Evolutionary conservation across 1,140 invertebrate species (phyloP).

Genomic region (Chlorops oryzae): DNA sequence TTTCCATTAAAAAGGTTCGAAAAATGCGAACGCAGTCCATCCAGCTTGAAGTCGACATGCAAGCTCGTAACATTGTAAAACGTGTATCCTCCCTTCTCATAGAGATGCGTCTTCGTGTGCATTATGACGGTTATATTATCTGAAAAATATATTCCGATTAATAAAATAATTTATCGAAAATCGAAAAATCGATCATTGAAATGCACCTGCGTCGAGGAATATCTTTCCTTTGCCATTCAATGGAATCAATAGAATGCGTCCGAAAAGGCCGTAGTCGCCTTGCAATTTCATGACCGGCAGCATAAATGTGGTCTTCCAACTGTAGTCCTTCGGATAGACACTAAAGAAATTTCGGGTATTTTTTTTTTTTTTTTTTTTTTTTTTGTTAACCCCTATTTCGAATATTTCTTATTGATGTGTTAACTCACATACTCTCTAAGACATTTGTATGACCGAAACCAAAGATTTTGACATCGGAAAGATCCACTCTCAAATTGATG

Average conservation of each 20-base stretch:
- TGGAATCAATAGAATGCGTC: slow-evolving; percentile 64
- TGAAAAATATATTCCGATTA: slow-evolving; percentile 13
- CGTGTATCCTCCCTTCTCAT: slow-evolving; percentile 54
- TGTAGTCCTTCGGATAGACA: slow-evolving; percentile 58
- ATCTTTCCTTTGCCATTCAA: slow-evolving; percentile 61
- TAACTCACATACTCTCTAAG: slow-evolving; percentile 54
- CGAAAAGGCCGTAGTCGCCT: slow-evolving; percentile 62
- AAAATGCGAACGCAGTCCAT: slow-evolving; percentile 39
- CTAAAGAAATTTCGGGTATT: slow-evolving; percentile 29
- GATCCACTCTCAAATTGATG: slow-evolving; percentile 61
- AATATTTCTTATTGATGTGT: background rate
- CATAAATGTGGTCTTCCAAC: slow-evolving; percentile 59
- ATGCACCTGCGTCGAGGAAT: slow-evolving; percentile 59
- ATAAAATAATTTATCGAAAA: slow-evolving; percentile 2
- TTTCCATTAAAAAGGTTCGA: slow-evolving; percentile 44
- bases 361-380: background rate
- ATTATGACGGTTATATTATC: slow-evolving; percentile 53
- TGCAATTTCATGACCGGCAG: slow-evolving; percentile 61
- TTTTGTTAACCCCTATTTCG: background rate
- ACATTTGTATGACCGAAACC: slow-evolving; percentile 60
- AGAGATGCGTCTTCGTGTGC: slow-evolving; percentile 56
- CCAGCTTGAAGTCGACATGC: slow-evolving; percentile 39
- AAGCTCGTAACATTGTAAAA: slow-evolving; percentile 59
- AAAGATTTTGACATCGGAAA: slow-evolving; percentile 57
- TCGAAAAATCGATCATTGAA: background rate